Percentiles rank a stretch among this genome's conserved stretches.
Evolutionary conservation across 2,888 invertebrate species (phyloP).

Genomic region (Acleris laterana): DNA sequence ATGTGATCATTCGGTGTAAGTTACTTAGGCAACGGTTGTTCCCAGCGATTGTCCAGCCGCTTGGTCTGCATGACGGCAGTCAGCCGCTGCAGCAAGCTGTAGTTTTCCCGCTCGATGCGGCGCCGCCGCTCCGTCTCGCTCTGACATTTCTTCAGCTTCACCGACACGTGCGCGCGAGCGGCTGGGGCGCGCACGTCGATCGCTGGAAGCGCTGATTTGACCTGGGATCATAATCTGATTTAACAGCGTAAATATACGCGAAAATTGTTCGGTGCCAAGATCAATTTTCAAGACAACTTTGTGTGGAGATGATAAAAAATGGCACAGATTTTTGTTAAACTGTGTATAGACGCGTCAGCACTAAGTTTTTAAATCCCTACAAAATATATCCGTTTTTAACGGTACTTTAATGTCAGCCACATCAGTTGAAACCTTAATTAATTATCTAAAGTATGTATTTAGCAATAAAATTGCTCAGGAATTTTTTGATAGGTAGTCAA

Average conservation of each 20-base stretch:
- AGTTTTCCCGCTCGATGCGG: constrained; percentile 86
- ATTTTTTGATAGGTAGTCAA: too few relatives aligned
- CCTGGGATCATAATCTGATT: constrained; percentile 61
- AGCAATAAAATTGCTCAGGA: too few relatives aligned
- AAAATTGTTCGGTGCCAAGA: too few relatives aligned
- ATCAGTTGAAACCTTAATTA: too few relatives aligned
- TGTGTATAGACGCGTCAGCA: too few relatives aligned
- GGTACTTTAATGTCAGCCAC: too few relatives aligned
- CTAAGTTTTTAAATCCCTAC: too few relatives aligned
- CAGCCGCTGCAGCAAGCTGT: constrained; percentile 87
- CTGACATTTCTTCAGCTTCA: constrained; percentile 88
- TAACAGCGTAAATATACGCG: not conserved
- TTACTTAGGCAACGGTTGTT: constrained; percentile 86
- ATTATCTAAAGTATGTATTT: too few relatives aligned
- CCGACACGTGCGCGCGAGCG: constrained; percentile 86
- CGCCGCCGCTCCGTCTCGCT: constrained; percentile 86
- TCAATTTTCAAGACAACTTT: too few relatives aligned
- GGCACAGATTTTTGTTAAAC: too few relatives aligned
- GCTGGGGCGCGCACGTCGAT: constrained; percentile 87
- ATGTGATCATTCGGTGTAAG: constrained; percentile 6
- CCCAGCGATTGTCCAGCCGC: constrained; percentile 88
- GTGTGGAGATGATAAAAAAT: too few relatives aligned
- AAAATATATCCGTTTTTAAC: too few relatives aligned
- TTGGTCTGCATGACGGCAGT: constrained; percentile 87
- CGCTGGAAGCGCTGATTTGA: constrained; percentile 86